Percentiles rank a stretch among this genome's conserved stretches.
Conservation (phyloP, 1,140 invertebrate species). For the Propsilocerus akamusi region DNA sequence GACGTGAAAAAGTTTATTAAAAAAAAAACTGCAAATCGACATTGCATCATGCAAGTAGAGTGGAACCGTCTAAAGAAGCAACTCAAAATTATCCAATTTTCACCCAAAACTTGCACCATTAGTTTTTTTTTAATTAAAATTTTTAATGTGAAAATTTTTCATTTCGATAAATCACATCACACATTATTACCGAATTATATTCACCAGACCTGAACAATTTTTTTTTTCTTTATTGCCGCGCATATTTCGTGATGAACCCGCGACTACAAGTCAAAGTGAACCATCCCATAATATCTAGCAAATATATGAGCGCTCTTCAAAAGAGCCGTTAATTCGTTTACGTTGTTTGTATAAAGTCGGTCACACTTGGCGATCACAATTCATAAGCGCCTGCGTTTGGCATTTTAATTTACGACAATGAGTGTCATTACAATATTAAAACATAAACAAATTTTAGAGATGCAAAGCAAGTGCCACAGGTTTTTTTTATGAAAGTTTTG, state of each 20-base stretch:
- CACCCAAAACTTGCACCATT: neutral
- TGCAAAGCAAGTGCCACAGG: too few species aligned
- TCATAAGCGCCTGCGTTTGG: too few species aligned
- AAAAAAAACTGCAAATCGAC: neutral
- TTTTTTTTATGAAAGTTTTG: too few species aligned
- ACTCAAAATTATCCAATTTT: neutral
- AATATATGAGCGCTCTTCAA: too few species aligned
- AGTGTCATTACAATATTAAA: too few species aligned
- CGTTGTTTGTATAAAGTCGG: too few species aligned
- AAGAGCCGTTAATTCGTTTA: too few species aligned
- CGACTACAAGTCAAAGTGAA: too few species aligned
- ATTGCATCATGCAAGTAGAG: neutral
- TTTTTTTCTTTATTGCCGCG: neutral
- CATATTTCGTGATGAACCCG: neutral
- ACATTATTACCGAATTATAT: neutral
- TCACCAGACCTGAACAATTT: neutral
- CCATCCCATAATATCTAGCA: too few species aligned
- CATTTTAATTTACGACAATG: too few species aligned
- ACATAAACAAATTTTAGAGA: too few species aligned
- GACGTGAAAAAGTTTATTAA: neutral
- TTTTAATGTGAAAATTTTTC: neutral
- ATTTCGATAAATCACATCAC: neutral
- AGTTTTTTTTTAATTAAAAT: neutral
- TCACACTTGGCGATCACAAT: too few species aligned
- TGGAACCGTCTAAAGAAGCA: neutral